Percentiles rank a stretch among this genome's conserved stretches.
Evolutionary conservation across 2,113 vertebrate genomes (phyloP).

Genomic region (Emydura subglobosa): DNA sequence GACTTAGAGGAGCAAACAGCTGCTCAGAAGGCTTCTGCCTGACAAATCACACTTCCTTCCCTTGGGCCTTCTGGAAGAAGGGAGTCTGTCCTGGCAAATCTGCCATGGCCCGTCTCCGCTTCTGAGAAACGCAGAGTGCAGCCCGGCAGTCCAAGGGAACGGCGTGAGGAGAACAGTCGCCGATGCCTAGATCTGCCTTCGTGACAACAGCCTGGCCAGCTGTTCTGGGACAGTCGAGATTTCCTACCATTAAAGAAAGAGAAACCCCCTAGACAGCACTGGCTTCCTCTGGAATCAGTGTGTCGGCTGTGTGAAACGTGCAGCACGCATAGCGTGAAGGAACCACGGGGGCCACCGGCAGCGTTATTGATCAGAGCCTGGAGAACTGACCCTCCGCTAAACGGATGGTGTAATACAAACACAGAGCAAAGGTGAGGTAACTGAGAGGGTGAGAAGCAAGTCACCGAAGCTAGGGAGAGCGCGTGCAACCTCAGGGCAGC

Average conservation of each 20-base stretch:
- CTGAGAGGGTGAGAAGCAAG: neutral
- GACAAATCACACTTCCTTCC: neutral
- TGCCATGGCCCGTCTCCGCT: neutral
- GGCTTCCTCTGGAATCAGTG: neutral
- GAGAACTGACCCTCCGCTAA: neutral
- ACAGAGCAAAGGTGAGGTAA: neutral
- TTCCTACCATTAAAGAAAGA: neutral
- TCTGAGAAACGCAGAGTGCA: neutral
- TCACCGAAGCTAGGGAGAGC: neutral
- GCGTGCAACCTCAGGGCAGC: neutral
- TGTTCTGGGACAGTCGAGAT: neutral
- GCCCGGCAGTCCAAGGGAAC: neutral
- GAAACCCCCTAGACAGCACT: neutral
- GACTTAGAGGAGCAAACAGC: neutral
- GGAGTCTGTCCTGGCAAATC: neutral
- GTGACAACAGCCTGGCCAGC: neutral
- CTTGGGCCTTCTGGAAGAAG: neutral
- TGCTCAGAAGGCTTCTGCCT: neutral
- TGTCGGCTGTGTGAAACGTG: neutral
- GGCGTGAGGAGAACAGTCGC: neutral
- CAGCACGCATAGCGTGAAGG: neutral
- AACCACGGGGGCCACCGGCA: neutral
- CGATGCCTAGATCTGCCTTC: neutral
- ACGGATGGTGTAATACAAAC: neutral
- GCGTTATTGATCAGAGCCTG: neutral